These are phyloP conservation scores for Mustelus asterias DNA, from an alignment of 2,113 vertebrate genomes.

Conservation along the genomic window DNA sequence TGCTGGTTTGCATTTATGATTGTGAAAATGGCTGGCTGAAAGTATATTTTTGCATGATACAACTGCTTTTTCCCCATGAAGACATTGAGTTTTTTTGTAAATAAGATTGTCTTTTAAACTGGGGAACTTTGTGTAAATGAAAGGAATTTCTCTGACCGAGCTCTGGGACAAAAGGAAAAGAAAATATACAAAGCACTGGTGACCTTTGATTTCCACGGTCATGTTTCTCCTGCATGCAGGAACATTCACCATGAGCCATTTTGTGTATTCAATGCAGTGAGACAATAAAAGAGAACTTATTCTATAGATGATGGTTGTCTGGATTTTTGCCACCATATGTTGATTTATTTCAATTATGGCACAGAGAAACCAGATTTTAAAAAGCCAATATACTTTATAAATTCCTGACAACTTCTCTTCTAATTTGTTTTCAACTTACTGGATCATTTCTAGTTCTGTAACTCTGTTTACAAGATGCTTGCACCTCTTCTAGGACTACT, in stretches of 20 bases:
- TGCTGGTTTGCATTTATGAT: constrained; percentile 19
- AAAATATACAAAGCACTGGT: constrained; percentile 28
- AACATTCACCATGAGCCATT: constrained; percentile 34
- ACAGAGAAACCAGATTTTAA: neutral
- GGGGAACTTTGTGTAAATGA: neutral
- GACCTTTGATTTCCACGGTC: neutral
- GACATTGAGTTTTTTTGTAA: constrained; percentile 22
- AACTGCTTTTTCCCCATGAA: neutral
- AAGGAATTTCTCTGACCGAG: constrained; percentile 11
- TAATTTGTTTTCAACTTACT: neutral
- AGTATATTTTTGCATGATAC: constrained; percentile 31
- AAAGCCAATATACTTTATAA: neutral
- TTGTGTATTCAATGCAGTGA: constrained; percentile 33
- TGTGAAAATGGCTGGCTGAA: constrained; percentile 34
- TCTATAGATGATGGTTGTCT: constrained; percentile 5
- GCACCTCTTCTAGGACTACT: neutral
- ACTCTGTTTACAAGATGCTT: neutral
- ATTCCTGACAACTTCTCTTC: neutral
- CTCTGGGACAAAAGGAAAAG: constrained; percentile 29
- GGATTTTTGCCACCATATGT: neutral
- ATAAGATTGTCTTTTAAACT: constrained; percentile 30
- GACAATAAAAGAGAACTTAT: constrained; percentile 22
- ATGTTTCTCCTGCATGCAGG: constrained; percentile 32
- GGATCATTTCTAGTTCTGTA: neutral
- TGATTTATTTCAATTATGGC: neutral